Percentiles rank a stretch among this genome's conserved stretches.
phyloP scores from a whole-genome alignment of 37 sponge, comb jelly and placozoan genomes.

The Axinella damicornis region DNA sequence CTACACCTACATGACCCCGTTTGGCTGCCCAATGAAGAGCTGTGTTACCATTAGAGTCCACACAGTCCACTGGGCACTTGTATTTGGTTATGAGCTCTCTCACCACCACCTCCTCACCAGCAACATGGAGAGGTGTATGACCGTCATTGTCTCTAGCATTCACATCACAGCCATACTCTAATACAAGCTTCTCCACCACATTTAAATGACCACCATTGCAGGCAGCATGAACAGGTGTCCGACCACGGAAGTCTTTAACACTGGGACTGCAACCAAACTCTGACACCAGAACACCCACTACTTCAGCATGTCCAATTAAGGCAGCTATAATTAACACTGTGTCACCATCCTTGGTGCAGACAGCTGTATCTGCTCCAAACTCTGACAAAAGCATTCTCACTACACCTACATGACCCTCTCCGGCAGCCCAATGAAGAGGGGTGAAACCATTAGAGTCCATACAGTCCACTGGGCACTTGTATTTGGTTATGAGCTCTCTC shows the following conservation, averaged over 20 bases:
- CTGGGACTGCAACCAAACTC: background rate
- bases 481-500: background rate
- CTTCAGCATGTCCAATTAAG: background rate
- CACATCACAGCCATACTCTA: conserved; percentile 12
- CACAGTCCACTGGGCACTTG: no score
- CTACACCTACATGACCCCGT: no score
- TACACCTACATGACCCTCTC: background rate
- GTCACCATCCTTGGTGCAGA: background rate
- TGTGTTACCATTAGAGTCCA: no score
- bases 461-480: background rate
- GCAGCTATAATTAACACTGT: conserved; percentile 2
- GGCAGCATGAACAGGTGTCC: background rate
- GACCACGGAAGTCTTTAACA: background rate
- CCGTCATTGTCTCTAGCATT: background rate
- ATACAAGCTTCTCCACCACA: conserved; percentile 4
- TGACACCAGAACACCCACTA: background rate
- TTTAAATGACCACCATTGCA: background rate
- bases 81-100: no score
- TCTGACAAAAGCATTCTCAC: background rate
- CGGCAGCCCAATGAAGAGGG: conserved; percentile 3
- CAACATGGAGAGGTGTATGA: no score
- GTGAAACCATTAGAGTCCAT: background rate
- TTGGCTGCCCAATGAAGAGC: no score
- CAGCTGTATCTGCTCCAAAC: background rate
- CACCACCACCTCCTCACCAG: no score